These are phyloP conservation scores for Cryptocephalus primarius DNA, from an alignment of 2,888 invertebrate species.

Conservation along the genomic window DNA sequence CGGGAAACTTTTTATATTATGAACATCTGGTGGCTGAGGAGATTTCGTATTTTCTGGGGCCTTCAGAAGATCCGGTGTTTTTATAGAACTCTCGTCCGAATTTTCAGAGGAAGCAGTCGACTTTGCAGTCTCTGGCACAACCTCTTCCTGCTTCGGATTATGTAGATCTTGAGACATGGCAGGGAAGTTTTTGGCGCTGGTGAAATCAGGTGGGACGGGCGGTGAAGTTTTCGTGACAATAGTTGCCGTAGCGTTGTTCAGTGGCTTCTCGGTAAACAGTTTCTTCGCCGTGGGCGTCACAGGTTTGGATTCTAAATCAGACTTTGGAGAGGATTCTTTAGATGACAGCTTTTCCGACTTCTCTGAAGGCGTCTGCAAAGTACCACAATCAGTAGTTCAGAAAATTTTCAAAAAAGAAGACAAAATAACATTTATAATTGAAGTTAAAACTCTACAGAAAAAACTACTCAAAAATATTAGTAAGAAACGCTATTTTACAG, in stretches of 20 bases:
- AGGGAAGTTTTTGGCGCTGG: slow-evolving; percentile 24
- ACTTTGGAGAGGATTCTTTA: background rate
- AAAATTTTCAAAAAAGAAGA: too few species aligned
- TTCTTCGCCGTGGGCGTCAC: slow-evolving; percentile 3
- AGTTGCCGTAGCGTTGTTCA: slow-evolving; percentile 1
- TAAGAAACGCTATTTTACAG: too few species aligned
- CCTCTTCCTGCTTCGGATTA: background rate
- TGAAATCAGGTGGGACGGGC: slow-evolving; percentile 15
- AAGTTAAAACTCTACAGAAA: too few species aligned
- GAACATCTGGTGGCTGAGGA: slow-evolving; percentile 21
- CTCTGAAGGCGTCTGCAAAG: background rate
- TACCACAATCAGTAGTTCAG: too few species aligned
- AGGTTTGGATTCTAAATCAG: slow-evolving; percentile 4
- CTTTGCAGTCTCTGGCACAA: background rate
- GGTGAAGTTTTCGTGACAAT: background rate
- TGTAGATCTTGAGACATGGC: slow-evolving; percentile 12
- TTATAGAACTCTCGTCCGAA: background rate
- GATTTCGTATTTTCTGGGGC: background rate
- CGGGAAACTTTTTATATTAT: slow-evolving; percentile 31
- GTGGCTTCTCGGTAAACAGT: slow-evolving; percentile 2
- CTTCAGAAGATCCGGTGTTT: background rate
- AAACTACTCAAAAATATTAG: too few species aligned
- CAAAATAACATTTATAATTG: too few species aligned
- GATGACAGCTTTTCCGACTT: background rate
- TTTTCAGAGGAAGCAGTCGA: background rate